A percentile compares a stretch with the other conserved stretches of the same genome.
phyloP scores from a whole-genome alignment of 1,140 invertebrate genomes.

The Magallana gigas region DNA sequence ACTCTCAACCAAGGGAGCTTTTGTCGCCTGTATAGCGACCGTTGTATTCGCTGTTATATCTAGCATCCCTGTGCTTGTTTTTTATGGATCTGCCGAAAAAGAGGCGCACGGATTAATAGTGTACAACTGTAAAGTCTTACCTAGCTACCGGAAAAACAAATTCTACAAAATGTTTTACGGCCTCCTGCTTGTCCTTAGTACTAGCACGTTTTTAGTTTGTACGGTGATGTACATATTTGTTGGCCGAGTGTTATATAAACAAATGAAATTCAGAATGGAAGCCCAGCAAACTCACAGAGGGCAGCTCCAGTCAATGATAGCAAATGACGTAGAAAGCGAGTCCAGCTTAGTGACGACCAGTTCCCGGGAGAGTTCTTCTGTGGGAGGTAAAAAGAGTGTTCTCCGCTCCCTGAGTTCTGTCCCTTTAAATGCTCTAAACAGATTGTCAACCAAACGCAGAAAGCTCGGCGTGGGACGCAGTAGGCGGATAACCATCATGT shows the following conservation, averaged over 20 bases:
- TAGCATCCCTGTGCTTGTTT: constrained; percentile 43
- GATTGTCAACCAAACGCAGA: background rate
- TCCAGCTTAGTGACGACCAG: constrained; percentile 18
- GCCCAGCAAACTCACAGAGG: constrained; percentile 31
- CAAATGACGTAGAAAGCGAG: background rate
- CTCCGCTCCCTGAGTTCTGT: background rate
- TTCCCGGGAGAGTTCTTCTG: background rate
- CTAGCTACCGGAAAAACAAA: constrained; percentile 11
- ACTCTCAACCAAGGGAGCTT: constrained; percentile 39
- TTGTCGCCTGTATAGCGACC: constrained; percentile 4
- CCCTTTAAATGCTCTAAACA: background rate
- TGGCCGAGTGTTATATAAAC: constrained; percentile 42
- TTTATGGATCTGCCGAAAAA: constrained; percentile 44
- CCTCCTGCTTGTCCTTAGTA: constrained; percentile 43
- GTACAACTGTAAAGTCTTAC: constrained; percentile 44
- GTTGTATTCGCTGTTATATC: constrained; percentile 24
- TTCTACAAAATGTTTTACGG: constrained; percentile 25
- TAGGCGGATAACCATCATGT: constrained; percentile 50
- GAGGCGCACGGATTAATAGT: constrained; percentile 6
- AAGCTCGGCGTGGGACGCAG: constrained; percentile 16
- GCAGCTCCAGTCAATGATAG: background rate
- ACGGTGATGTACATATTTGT: constrained; percentile 48
- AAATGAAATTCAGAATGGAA: constrained; percentile 46
- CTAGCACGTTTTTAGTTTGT: constrained; percentile 37
- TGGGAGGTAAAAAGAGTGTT: background rate